A percentile compares a stretch with the other conserved stretches of the same genome.
phyloP scores from a whole-genome alignment of 1,140 invertebrate species.

The Pogonomyrmex barbatus region DNA sequence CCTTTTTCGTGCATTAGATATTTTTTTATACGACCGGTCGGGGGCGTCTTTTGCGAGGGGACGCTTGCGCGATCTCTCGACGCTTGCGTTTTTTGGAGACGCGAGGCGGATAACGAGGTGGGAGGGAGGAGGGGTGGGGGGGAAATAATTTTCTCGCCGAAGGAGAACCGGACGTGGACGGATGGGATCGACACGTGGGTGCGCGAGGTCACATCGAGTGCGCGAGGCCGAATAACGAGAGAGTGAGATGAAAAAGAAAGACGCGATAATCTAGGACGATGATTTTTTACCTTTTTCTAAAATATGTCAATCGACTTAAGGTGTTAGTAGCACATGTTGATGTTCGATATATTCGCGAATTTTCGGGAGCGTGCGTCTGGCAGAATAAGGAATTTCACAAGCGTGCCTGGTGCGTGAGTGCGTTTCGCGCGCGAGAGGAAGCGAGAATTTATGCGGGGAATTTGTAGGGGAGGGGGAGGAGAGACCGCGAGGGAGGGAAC shows the following conservation, averaged over 20 bases:
- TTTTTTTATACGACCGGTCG: conserved; percentile 59
- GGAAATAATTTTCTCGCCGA: background rate
- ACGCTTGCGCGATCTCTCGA: conserved; percentile 36
- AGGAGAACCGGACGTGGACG: background rate
- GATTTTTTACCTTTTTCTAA: conserved; percentile 68
- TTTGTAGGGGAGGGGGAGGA: background rate
- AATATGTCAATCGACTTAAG: conserved; percentile 56
- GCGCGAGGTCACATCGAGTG: background rate
- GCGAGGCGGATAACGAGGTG: background rate
- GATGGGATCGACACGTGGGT: background rate
- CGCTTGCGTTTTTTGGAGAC: background rate
- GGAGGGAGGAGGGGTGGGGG: no score
- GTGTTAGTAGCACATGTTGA: conserved; percentile 58
- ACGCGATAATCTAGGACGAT: conserved; percentile 52
- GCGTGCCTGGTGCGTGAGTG: conserved; percentile 34
- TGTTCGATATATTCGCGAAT: conserved; percentile 62
- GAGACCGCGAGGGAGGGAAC: background rate
- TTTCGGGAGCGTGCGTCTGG: conserved; percentile 16
- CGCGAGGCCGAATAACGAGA: conserved; percentile 6
- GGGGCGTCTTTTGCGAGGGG: conserved; percentile 14
- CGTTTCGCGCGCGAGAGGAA: conserved; percentile 9
- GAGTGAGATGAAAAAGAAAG: conserved; percentile 1
- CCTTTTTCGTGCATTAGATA: conserved; percentile 53
- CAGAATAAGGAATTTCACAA: conserved; percentile 11
- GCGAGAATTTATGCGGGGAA: no score